Base-by-base conservation (phyloP, 1,140 invertebrate species). In the Trichoplusia ni region DNA sequence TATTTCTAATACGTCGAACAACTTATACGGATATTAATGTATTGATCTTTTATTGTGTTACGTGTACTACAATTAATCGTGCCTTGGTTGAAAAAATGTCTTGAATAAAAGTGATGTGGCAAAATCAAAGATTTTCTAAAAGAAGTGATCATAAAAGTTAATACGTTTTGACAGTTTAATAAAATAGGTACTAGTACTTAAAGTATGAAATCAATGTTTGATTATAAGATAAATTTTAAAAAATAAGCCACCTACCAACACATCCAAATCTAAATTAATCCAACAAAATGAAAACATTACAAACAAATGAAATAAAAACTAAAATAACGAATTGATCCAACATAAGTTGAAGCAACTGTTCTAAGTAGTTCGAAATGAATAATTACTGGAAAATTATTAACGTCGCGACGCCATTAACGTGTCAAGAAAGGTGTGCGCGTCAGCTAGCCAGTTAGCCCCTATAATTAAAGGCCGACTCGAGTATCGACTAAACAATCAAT, bases 401-500 rank as follows among this genome's bases (percentile, higher is more conserved):
- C 75, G 77, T 81, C 76, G 69, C 75, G 69, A 75, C 73, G 73
- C 77, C 71, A 86, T 87, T 89, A 84, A 58, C 77, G 79, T 85
- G 84, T 89, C 86, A 82, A 81, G 64, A 77, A 78, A 86, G 82
- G 84, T 82, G 84, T 86, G 78, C 77, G 75, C 68, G 59, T 67
- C 73, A 67, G 78, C 81, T 84, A 79, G 79, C 77, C 81, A 78
- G 79, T 87, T 86, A 81, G 84, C 79, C 83, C 80, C 77, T 81
- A 81, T 86, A 86, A 87, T 89, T 87, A 87, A 87, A 79, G 75
- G 71, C 73, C 72, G 76, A 81, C 77, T 73, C 73, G 79, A 77
- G 73, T 86, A 87, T 86, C 81, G 84, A 86, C 79, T 81, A 81
- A 86, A 85, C 80, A 87, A 89, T 86, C 84, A 80, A 87, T 87